A percentile compares a stretch with the other conserved stretches of the same genome.
phyloP scores from a whole-genome alignment of 2,888 invertebrate genomes.

The Phytoseiulus persimilis region DNA sequence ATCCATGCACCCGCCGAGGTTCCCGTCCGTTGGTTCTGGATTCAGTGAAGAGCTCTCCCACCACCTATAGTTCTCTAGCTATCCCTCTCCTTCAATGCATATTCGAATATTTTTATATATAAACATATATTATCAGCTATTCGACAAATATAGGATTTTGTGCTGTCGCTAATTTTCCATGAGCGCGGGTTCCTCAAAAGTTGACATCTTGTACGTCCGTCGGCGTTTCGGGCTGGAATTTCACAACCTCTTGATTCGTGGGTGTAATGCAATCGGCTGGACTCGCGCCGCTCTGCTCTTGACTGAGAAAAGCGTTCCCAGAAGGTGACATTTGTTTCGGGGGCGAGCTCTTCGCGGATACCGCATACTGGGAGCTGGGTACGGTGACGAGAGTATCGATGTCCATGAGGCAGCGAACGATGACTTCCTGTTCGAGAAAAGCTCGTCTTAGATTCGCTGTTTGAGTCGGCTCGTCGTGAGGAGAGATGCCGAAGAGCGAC shows the following conservation, averaged over 20 bases:
- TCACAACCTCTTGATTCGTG: conserved; percentile 23
- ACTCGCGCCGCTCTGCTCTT: neutral
- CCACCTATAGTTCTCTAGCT: too few species aligned
- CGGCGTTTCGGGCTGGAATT: conserved; percentile 56
- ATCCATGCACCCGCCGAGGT: too few species aligned
- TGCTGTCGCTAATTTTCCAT: neutral
- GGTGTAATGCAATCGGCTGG: conserved; percentile 20
- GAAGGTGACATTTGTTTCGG: conserved; percentile 10
- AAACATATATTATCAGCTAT: neutral
- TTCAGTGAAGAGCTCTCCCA: too few species aligned
- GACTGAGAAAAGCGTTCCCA: neutral
- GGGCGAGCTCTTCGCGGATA: neutral
- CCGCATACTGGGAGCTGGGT: neutral
- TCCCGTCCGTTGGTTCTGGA: too few species aligned
- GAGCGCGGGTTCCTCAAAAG: conserved; percentile 51
- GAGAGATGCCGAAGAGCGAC: too few species aligned
- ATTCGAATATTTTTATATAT: neutral
- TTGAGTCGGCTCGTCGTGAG: too few species aligned
- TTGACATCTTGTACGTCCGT: conserved; percentile 61
- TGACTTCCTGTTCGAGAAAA: neutral
- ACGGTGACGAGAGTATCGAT: conserved; percentile 16
- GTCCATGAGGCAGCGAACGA: conserved; percentile 35
- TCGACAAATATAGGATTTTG: neutral
- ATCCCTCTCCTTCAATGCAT: neutral
- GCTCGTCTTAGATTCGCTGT: neutral